Evolutionary conservation across 2,888 invertebrate species (phyloP), one percentile per base, ranked within the genome.

Genomic region (Philhelius pedissequus): DNA sequence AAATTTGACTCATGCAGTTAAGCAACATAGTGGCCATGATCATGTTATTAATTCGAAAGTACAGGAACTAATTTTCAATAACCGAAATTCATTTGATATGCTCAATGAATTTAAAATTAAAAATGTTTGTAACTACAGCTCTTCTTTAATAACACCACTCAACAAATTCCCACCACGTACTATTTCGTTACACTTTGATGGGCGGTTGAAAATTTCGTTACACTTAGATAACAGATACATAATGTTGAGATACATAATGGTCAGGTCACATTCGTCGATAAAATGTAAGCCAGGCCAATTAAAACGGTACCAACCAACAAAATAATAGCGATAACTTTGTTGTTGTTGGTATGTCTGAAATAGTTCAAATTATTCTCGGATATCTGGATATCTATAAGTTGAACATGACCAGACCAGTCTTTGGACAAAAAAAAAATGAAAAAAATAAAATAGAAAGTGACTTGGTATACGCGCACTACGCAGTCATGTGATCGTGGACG

Each of bases 371-470:
- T 69, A 68, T 76, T 76, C 68, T 76, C 18, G 60, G 48, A 9
- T 58, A 54, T 62, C 8, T 62, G 4, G 25, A 15, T 43, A n/a
- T 60, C 27, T 54, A 54, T 70, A 30, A 54, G 58, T 32, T 32
- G 11, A 11, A 20, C 15, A 11, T 38, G 22, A 38, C 25, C 43
- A 58, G 35, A 25, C 43, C 35, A 71, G 64, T 64, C 58, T 60
- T 20, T 68, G 25, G 18, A 20, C 11, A 20, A 30, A 40, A 15
- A 52, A 58, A 50, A 40, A 58, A n/a, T 27, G 25, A 58, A 30
- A 22, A 62, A 66, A 70, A 54, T 48, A 70, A 80, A 80, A 80
- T 80, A 80, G 75, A 80, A 80, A 80, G 75, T 70, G 60, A 75
- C 9, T 64, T 32, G 18, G 32, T 75, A 32, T 60, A 66, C 69